Evolutionary conservation across 2,797 vertebrate genomes (phyloP).

Genomic region (Erithacus rubecula): DNA sequence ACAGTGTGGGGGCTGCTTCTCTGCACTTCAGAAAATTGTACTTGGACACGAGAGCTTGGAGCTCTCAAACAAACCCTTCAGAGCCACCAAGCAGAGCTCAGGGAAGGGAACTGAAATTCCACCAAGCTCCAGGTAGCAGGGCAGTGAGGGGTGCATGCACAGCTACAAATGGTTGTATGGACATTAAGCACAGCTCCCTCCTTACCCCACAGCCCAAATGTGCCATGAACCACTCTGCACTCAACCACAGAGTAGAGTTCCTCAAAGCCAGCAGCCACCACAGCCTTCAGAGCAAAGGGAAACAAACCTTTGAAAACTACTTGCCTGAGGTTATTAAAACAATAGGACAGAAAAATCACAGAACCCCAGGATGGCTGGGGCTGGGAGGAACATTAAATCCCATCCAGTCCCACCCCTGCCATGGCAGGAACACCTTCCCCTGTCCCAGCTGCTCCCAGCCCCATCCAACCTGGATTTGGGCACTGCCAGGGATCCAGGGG

Average conservation of each 20-base stretch:
- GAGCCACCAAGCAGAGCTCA: not conserved
- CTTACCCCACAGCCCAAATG: not conserved
- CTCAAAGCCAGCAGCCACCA: not conserved
- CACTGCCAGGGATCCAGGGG: not conserved
- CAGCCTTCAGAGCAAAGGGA: not conserved
- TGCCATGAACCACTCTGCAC: not conserved
- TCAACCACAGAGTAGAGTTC: not conserved
- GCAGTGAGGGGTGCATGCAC: not conserved
- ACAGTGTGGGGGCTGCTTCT: not conserved
- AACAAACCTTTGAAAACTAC: not conserved
- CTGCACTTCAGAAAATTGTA: not conserved
- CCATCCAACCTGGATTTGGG: not conserved
- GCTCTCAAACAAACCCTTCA: not conserved
- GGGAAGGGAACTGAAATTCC: not conserved
- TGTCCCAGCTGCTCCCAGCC: fast-evolving
- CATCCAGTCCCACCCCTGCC: not conserved
- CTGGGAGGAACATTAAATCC: not conserved
- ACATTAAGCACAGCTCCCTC: not conserved
- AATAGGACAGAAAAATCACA: not conserved
- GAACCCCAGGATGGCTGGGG: not conserved
- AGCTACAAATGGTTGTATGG: not conserved
- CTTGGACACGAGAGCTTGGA: not conserved
- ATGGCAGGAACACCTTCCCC: not conserved
- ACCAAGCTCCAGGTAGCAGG: not conserved
- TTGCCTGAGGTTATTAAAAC: not conserved